phyloP scores from a whole-genome alignment of 2,113 vertebrate species.

The Phyllostomus discolor region DNA sequence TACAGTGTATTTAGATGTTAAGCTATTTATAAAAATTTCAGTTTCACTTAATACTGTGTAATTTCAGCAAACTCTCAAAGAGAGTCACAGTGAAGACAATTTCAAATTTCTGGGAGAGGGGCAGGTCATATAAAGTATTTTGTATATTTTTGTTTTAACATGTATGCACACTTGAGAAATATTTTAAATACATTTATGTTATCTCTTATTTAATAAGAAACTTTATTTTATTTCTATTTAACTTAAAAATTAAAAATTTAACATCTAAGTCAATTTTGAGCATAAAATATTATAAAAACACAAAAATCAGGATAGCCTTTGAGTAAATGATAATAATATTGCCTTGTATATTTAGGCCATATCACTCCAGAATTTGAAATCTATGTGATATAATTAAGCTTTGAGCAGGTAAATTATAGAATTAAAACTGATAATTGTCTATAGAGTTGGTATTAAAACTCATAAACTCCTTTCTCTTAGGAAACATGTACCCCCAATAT shows the following conservation, averaged over 20 bases:
- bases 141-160: neutral
- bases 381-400: neutral
- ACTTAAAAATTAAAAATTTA: constrained; percentile 13
- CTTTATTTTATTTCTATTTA: constrained; percentile 12
- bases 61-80: neutral
- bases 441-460: neutral
- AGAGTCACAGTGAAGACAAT: neutral
- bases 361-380: neutral
- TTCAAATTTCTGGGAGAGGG: neutral
- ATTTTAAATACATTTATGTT: constrained; percentile 12
- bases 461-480: neutral
- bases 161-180: constrained; percentile 8
- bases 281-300: neutral
- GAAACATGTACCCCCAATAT: neutral
- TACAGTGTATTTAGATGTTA: constrained; percentile 8
- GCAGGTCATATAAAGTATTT: neutral
- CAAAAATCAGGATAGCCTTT: neutral
- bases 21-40: neutral
- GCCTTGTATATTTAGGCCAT: neutral
- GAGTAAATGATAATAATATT: neutral
- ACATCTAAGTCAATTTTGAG: constrained; percentile 5
- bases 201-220: neutral
- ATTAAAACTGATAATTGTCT: neutral
- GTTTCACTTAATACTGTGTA: neutral
- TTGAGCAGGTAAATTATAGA: neutral